Conservation (phyloP, 2,113 vertebrate genomes). For the Zeus faber region DNA sequence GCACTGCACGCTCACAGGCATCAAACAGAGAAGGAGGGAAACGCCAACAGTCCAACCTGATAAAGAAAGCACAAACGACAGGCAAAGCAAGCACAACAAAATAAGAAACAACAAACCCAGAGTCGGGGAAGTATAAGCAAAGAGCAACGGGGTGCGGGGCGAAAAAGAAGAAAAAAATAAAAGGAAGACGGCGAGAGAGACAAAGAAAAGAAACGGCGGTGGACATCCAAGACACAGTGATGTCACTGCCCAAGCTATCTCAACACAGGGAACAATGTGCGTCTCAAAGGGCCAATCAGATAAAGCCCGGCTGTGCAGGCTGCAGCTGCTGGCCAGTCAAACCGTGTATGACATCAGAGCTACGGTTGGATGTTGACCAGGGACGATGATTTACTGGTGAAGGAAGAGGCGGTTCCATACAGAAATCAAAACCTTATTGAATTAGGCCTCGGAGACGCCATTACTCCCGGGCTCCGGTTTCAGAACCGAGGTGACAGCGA, state of each 20-base stretch:
- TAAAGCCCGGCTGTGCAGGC: conserved; percentile 38
- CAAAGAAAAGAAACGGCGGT: not conserved
- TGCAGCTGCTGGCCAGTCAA: conserved; percentile 49
- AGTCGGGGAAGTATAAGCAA: not conserved
- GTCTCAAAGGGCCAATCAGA: conserved; percentile 54
- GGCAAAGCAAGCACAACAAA: not conserved
- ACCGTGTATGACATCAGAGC: conserved; percentile 53
- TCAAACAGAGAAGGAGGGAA: conserved; percentile 43
- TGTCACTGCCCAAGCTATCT: conserved; percentile 32
- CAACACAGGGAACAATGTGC: conserved; percentile 41
- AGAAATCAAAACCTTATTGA: conserved; percentile 49
- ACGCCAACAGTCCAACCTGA: conserved; percentile 46
- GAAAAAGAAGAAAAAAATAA: conserved; percentile 8
- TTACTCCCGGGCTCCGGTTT: conserved; percentile 29
- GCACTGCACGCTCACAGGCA: conserved; percentile 32
- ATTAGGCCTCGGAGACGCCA: conserved; percentile 21
- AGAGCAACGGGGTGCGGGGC: not conserved
- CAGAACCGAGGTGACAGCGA: conserved; percentile 10
- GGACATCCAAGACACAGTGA: conserved; percentile 22
- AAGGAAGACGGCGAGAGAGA: conserved; percentile 2
- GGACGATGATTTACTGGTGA: conserved; percentile 43
- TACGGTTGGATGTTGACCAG: conserved; percentile 40
- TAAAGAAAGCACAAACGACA: conserved; percentile 34
- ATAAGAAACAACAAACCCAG: conserved; percentile 18
- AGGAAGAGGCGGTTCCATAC: conserved; percentile 21